A percentile compares a stretch with the other conserved stretches of the same genome.
These are phyloP conservation scores for Drosophila obscura DNA, from an alignment of 1,140 invertebrate species.

Conservation along the genomic window DNA sequence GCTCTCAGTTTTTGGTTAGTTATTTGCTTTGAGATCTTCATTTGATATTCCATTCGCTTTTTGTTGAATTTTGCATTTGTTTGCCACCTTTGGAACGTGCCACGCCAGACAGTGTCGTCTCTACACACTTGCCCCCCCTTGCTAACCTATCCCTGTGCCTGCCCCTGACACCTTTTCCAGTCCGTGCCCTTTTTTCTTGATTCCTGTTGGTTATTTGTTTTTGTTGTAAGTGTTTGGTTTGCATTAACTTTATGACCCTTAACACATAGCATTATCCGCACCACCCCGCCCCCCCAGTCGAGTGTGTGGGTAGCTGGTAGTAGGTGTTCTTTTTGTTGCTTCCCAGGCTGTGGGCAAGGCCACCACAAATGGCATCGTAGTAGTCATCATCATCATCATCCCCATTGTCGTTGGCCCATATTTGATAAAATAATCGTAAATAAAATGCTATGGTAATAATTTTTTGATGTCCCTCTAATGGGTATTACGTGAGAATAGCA, in stretches of 20 bases:
- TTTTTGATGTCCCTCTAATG: constrained; percentile 76
- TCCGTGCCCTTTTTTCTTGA: constrained; percentile 29
- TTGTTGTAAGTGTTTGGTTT: constrained; percentile 64
- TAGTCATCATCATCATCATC: constrained; percentile 12
- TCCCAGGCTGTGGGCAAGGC: constrained; percentile 1
- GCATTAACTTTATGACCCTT: constrained; percentile 77
- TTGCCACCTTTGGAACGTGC: constrained; percentile 37
- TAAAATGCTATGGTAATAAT: constrained; percentile 77
- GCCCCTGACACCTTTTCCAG: neutral
- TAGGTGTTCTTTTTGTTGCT: constrained; percentile 11
- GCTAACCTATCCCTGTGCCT: no score
- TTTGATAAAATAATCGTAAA: constrained; percentile 81
- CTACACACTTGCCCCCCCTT: neutral
- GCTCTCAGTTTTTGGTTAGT: no score
- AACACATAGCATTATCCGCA: constrained; percentile 61
- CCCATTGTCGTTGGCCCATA: constrained; percentile 38
- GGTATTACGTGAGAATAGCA: constrained; percentile 72
- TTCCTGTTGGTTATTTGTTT: constrained; percentile 33
- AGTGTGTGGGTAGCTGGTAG: constrained; percentile 1
- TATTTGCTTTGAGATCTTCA: constrained; percentile 16
- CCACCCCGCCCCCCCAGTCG: constrained; percentile 36
- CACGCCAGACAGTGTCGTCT: constrained; percentile 15
- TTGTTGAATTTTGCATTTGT: constrained; percentile 39
- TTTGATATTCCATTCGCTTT: constrained; percentile 18
- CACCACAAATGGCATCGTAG: constrained; percentile 39